Evolutionary conservation across 2,888 invertebrate species (phyloP), one percentile per base, ranked within the genome.

Genomic region (Ichneumon xanthorius): DNA sequence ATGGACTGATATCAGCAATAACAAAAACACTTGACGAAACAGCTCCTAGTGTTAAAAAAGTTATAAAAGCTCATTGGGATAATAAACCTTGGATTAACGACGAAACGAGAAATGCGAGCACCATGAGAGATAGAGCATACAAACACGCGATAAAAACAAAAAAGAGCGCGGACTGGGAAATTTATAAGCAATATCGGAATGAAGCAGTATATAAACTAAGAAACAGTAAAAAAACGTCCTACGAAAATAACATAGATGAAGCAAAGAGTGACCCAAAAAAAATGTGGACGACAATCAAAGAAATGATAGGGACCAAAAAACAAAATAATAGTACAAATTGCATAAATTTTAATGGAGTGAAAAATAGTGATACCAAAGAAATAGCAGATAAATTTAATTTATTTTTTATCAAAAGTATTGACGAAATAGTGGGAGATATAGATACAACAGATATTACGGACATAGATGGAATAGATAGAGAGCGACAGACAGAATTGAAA

Each of bases 361-460:
- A 45, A 14, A 50, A 22, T 48, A 26, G n/a, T 48, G 26, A 68
- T n/a, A 45, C 45, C 22, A 48, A 40, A 14, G 22, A 40, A 14
- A 81, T 81, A 50, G 75, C 81, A 61, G 75, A 75, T n/a, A 30
- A 22, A 40, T 76, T 82, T 26, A 82, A 82, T 76, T 16, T 55
- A 16, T 76, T 76, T 63, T 68, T 81, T 40, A 22, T 68, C 45
- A 19, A 48, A 48, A 48, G 68, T 45, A 68, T 68, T 26, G 68
- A 68, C 4, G 68, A 68, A 22, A 68, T 68, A 22, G 37, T 68
- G 0, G 11, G 11, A 0, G 40, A 11, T 40, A 40, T 40, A 40
- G 40, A 40, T 11, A 40, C 40, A 40, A 40, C 40, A 40, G n/a
- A n/a, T n/a, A n/a, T n/a, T n/a, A n/a, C n/a, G n/a, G n/a, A n/a